These are phyloP conservation scores for Drosophila watanabei DNA, from an alignment of 1,140 invertebrate genomes.

Conservation along the genomic window DNA sequence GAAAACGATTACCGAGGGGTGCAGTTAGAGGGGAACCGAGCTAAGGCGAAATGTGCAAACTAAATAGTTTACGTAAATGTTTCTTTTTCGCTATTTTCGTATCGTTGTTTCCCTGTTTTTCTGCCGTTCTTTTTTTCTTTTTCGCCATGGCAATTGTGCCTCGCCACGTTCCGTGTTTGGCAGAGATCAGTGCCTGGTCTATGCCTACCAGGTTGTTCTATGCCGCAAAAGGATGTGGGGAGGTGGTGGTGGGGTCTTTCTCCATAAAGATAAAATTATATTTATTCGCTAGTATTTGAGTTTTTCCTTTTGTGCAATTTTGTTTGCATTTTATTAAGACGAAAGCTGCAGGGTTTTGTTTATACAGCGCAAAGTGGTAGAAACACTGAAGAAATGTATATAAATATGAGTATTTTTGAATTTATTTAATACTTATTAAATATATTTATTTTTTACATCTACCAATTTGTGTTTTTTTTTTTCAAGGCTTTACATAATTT, in stretches of 20 bases:
- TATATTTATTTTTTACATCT: too few species aligned
- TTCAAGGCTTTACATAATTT: background rate
- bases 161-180: constrained; percentile 11
- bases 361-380: constrained; percentile 30
- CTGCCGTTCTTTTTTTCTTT: constrained; percentile 1
- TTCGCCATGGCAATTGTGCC: constrained; percentile 1
- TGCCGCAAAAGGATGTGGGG: constrained; percentile 2
- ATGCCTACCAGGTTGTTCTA: constrained; percentile 15
- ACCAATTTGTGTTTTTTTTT: background rate
- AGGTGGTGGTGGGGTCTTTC: constrained; percentile 24
- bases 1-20: constrained; percentile 31
- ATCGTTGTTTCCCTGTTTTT: constrained; percentile 4
- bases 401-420: background rate
- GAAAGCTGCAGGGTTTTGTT: constrained; percentile 52
- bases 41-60: constrained; percentile 13
- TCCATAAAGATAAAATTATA: constrained; percentile 25
- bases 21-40: background rate
- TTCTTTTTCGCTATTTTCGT: constrained; percentile 27
- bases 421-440: too few species aligned
- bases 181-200: constrained; percentile 10
- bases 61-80: constrained; percentile 36
- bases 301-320: constrained; percentile 44
- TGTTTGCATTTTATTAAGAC: constrained; percentile 65
- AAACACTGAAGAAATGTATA: constrained; percentile 9
- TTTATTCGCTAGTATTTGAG: constrained; percentile 31